Evolutionary conservation across 2,888 invertebrate genomes (phyloP).

Genomic region (Patella pellucida): DNA sequence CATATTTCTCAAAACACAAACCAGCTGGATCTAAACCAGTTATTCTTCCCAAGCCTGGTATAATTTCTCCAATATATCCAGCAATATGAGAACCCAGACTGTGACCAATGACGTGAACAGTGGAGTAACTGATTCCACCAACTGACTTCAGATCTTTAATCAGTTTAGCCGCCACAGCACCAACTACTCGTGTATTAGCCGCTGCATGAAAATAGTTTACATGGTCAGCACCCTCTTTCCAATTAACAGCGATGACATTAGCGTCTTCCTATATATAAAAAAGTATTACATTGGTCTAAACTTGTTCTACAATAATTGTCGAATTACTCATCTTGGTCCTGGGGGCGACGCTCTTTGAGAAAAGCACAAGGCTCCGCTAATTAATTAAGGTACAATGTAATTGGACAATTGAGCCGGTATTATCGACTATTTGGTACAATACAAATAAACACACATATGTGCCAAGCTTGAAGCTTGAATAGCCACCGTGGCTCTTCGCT

Average conservation of each 20-base stretch:
- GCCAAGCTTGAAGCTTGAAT: too few relatives aligned
- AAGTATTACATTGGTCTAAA: too few relatives aligned
- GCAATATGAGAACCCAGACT: conserved; percentile 12
- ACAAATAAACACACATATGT: too few relatives aligned
- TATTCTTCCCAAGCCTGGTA: background rate
- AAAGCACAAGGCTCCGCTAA: too few relatives aligned
- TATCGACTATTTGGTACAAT: too few relatives aligned
- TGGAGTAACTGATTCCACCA: conserved; percentile 8
- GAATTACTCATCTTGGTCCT: too few relatives aligned
- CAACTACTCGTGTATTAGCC: conserved; percentile 32
- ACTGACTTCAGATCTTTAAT: conserved; percentile 16
- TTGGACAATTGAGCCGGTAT: too few relatives aligned
- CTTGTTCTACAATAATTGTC: too few relatives aligned
- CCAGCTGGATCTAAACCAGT: conserved; percentile 83
- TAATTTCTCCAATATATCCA: conserved; percentile 1
- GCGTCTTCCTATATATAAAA: conserved; percentile 15
- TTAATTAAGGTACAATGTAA: too few relatives aligned
- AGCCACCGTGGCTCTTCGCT: too few relatives aligned
- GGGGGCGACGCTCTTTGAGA: too few relatives aligned
- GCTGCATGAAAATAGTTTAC: conserved; percentile 33
- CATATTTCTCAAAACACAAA: conserved; percentile 90
- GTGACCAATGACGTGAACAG: conserved; percentile 10
- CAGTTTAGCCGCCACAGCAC: conserved; percentile 27
- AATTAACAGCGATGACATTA: conserved; percentile 32
- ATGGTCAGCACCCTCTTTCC: conserved; percentile 24